Conservation (phyloP, 2,888 invertebrate genomes). For the Neocrepidodera transversa region DNA sequence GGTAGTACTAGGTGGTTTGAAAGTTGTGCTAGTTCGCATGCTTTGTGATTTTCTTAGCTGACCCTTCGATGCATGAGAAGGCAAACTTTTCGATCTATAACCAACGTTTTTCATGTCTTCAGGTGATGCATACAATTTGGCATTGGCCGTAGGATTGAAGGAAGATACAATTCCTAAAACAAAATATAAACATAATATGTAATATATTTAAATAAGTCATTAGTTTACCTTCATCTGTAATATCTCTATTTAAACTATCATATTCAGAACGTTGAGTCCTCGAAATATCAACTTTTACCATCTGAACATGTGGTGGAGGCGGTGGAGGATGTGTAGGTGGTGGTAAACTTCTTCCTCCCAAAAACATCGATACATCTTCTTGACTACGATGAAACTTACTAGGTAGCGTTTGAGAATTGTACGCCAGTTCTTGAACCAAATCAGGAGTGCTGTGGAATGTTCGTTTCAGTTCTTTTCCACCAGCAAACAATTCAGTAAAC, state of each 20-base stretch:
- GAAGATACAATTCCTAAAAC: conserved; percentile 75
- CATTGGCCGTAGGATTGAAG: conserved; percentile 86
- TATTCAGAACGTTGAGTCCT: conserved; percentile 55
- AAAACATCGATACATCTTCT: conserved; percentile 67
- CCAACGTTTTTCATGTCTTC: conserved; percentile 81
- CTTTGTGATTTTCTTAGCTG: conserved; percentile 70
- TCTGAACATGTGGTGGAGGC: conserved; percentile 73
- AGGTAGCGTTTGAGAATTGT: conserved; percentile 37
- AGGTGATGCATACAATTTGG: conserved; percentile 89
- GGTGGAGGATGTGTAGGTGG: conserved; percentile 86
- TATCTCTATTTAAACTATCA: conserved; percentile 52
- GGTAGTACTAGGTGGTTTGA: conserved; percentile 52
- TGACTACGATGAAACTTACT: conserved; percentile 71
- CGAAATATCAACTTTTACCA: conserved; percentile 72
- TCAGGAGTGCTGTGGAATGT: conserved; percentile 93
- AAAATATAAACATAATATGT: not conserved
- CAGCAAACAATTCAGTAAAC: conserved; percentile 62
- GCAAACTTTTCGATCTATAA: conserved; percentile 65
- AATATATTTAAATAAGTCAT: not conserved
- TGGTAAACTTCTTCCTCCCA: conserved; percentile 64
- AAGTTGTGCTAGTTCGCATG: conserved; percentile 62
- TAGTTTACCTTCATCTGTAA: conserved; percentile 52
- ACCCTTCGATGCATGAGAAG: conserved; percentile 64
- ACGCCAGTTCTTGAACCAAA: conserved; percentile 63
- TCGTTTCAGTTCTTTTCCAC: conserved; percentile 71